A percentile compares a stretch with the other conserved stretches of the same genome.
Conservation (phyloP, 2,797 vertebrate species). For the Micropoecilia bifurca region DNA sequence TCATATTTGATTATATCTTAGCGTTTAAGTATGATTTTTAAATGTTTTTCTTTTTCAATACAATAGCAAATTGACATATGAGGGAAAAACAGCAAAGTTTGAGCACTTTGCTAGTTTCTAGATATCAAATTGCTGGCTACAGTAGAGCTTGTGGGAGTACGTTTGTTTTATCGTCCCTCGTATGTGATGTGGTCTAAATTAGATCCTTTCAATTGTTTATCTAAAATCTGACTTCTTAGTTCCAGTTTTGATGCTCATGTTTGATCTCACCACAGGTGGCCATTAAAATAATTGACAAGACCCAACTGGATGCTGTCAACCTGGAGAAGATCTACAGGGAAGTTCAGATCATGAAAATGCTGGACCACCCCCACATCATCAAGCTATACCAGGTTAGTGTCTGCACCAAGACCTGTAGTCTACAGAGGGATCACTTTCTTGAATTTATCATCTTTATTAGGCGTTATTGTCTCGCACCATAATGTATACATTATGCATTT, state of each 20-base stretch:
- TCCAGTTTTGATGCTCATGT: conserved; percentile 27
- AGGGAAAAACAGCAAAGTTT: background rate
- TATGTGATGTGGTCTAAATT: conserved; percentile 19
- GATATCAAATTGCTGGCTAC: conserved; percentile 30
- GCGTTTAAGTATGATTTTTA: conserved; percentile 24
- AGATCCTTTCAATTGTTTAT: conserved; percentile 13
- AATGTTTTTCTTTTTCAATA: conserved; percentile 16
- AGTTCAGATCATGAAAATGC: conserved; percentile 99
- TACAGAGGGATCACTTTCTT: background rate
- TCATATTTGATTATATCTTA: background rate
- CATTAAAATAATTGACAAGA: conserved; percentile 99
- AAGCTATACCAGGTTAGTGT: conserved; percentile 95
- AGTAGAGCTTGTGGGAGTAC: background rate
- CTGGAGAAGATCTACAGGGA: conserved; percentile 98
- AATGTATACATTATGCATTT: background rate
- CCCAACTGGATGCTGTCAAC: conserved; percentile 96
- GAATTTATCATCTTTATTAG: background rate
- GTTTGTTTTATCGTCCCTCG: conserved; percentile 10
- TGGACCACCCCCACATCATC: conserved; percentile 97
- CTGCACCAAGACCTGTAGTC: background rate
- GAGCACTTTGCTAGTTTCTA: conserved; percentile 4
- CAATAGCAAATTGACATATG: background rate
- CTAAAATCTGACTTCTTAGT: conserved; percentile 18
- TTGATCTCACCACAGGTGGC: conserved; percentile 87
- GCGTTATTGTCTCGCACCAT: background rate